These are phyloP conservation scores for Embiotoca jacksoni DNA, from an alignment of 2,113 vertebrate genomes.

Conservation along the genomic window DNA sequence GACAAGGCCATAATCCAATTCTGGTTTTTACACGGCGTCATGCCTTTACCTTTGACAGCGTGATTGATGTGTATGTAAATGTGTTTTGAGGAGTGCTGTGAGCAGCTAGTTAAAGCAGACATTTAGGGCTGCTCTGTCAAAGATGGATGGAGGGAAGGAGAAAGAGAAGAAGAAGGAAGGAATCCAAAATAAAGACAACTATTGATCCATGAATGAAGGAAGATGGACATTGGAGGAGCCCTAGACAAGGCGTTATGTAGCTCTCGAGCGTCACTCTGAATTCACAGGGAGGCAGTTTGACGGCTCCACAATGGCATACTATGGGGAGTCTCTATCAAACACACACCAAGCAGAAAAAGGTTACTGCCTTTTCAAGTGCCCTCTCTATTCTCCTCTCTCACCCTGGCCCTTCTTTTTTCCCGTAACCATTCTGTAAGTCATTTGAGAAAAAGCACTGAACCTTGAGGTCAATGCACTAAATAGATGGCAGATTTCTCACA, in stretches of 20 bases:
- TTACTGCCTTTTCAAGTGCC: conserved; percentile 67
- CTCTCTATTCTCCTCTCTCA: conserved; percentile 54
- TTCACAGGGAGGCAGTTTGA: conserved; percentile 69
- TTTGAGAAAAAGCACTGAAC: conserved; percentile 47
- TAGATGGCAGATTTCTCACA: conserved; percentile 30
- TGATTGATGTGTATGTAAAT: conserved; percentile 85
- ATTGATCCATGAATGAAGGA: conserved; percentile 80
- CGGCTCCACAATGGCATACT: conserved; percentile 68
- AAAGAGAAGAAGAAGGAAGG: conserved; percentile 44
- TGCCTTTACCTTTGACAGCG: conserved; percentile 80
- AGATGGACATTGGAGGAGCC: conserved; percentile 70
- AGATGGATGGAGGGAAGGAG: conserved; percentile 57
- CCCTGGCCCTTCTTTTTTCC: conserved; percentile 24
- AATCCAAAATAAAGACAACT: conserved; percentile 78
- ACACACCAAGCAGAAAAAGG: conserved; percentile 68
- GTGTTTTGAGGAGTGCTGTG: conserved; percentile 81
- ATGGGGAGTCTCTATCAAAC: conserved; percentile 65
- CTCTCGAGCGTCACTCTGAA: conserved; percentile 62
- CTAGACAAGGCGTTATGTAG: conserved; percentile 68
- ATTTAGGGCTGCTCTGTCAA: conserved; percentile 77
- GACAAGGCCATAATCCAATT: conserved; percentile 83
- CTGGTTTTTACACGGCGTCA: conserved; percentile 81
- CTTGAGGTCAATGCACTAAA: conserved; percentile 51
- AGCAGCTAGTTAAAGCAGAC: conserved; percentile 82
- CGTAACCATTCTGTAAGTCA: conserved; percentile 48